Evolutionary conservation across 2,888 invertebrate species (phyloP).

Genomic region (Coleophora deauratella): DNA sequence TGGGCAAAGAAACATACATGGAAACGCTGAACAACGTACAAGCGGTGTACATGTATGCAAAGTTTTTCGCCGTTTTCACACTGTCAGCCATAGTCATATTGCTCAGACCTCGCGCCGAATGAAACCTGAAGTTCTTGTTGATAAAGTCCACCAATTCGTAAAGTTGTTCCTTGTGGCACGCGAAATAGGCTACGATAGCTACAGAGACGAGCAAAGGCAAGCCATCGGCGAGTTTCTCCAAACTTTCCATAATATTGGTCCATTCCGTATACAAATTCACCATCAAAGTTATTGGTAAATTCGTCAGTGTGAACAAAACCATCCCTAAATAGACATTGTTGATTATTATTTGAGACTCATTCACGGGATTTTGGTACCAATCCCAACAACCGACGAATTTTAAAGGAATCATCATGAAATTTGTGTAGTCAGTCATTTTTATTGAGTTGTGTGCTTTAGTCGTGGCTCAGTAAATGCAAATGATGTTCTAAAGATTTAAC

Average conservation of each 20-base stretch:
- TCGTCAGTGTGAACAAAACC: slow-evolving; percentile 38
- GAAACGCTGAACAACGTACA: slow-evolving; percentile 53
- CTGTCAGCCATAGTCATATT: slow-evolving; percentile 55
- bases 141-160: slow-evolving; percentile 42
- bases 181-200: slow-evolving; percentile 45
- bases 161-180: slow-evolving; percentile 35
- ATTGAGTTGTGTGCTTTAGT: too few relatives aligned
- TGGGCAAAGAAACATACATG: slow-evolving; percentile 45
- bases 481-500: too few relatives aligned
- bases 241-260: slow-evolving; percentile 44
- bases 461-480: too few relatives aligned
- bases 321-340: slow-evolving; percentile 42
- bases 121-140: slow-evolving; percentile 46
- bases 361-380: slow-evolving; percentile 33
- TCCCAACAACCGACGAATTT: slow-evolving; percentile 56
- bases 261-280: slow-evolving; percentile 47
- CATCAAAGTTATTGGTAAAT: slow-evolving; percentile 28
- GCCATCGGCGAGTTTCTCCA: slow-evolving; percentile 48
- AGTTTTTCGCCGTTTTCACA: slow-evolving; percentile 40
- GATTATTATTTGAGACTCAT: slow-evolving; percentile 25
- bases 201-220: slow-evolving; percentile 43
- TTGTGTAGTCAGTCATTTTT: slow-evolving; percentile 28
- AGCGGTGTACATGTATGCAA: slow-evolving; percentile 49
- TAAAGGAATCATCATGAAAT: slow-evolving; percentile 40
- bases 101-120: slow-evolving; percentile 52